Percentiles rank a stretch among this genome's conserved stretches.
These are phyloP conservation scores for Bombus terrestris DNA, from an alignment of 1,140 invertebrate species.

Conservation along the genomic window DNA sequence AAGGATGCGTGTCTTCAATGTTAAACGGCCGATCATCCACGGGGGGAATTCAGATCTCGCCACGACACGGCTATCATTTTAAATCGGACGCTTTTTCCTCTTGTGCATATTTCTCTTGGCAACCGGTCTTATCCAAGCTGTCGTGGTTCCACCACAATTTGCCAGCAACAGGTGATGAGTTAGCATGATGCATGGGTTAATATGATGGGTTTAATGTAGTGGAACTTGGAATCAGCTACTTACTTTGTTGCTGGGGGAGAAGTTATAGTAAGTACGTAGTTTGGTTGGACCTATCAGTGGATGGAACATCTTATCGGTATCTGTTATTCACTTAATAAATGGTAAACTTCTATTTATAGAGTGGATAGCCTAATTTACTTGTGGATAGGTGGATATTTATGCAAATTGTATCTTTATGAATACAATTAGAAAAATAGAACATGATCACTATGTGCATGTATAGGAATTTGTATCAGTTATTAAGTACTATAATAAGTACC, in stretches of 20 bases:
- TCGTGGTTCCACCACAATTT: background rate
- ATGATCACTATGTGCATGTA: no score
- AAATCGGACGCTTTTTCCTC: conserved; percentile 17
- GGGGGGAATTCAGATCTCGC: conserved; percentile 34
- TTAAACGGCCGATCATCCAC: conserved; percentile 4
- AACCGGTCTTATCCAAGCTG: background rate
- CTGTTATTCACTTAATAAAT: background rate
- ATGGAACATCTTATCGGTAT: background rate
- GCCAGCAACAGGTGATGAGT: conserved; percentile 7
- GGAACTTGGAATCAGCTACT: background rate
- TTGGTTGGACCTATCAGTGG: background rate
- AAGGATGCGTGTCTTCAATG: conserved; percentile 47
- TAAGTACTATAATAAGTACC: no score
- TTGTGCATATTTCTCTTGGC: background rate
- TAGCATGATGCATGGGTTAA: background rate
- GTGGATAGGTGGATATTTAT: no score
- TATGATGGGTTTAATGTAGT: background rate
- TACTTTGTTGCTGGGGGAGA: background rate
- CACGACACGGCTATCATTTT: conserved; percentile 24
- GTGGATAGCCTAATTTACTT: no score
- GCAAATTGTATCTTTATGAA: no score
- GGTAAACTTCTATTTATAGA: no score
- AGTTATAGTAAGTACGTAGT: background rate
- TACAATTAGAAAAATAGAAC: no score
- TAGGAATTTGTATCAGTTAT: no score